phyloP scores from a whole-genome alignment of 2,113 vertebrate species.

The Dipodomys stephensi region DNA sequence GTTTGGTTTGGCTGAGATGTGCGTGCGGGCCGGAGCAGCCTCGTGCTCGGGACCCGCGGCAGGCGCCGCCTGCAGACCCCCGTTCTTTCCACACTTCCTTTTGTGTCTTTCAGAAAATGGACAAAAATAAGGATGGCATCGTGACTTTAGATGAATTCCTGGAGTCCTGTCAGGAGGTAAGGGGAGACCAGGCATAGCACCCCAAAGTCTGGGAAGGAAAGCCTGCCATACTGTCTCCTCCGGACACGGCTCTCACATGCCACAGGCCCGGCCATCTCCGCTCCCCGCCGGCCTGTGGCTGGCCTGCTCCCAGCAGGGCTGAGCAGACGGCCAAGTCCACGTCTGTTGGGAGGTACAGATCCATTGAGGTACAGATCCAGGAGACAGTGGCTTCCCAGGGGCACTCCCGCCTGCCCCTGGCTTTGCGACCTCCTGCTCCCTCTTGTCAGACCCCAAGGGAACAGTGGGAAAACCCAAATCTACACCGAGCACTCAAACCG shows the following conservation, averaged over 20 bases:
- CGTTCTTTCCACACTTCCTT: not conserved
- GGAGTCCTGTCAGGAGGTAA: conserved; percentile 97
- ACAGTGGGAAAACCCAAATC: not conserved
- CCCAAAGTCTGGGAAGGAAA: not conserved
- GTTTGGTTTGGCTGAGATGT: too few species aligned
- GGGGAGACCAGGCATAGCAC: conserved; percentile 50
- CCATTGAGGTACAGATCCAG: not conserved
- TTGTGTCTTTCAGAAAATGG: conserved; percentile 94
- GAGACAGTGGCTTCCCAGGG: too few species aligned
- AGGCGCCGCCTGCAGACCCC: not conserved
- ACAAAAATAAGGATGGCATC: conserved; percentile 98
- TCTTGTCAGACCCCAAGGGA: not conserved
- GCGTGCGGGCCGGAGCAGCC: too few species aligned
- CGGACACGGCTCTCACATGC: not conserved
- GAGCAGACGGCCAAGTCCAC: not conserved
- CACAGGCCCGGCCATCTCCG: accelerated
- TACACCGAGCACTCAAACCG: too few species aligned
- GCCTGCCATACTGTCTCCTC: not conserved
- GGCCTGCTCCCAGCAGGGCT: not conserved
- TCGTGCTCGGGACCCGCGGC: too few species aligned
- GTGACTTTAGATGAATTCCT: conserved; percentile 99
- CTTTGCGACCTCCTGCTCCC: not conserved
- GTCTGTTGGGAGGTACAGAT: not conserved
- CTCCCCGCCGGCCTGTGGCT: not conserved
- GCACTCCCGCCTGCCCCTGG: not conserved